Evolutionary conservation across 1,140 invertebrate species (phyloP), one percentile per base, ranked within the genome.

Genomic region (Lordiphosa stackelbergi): DNA sequence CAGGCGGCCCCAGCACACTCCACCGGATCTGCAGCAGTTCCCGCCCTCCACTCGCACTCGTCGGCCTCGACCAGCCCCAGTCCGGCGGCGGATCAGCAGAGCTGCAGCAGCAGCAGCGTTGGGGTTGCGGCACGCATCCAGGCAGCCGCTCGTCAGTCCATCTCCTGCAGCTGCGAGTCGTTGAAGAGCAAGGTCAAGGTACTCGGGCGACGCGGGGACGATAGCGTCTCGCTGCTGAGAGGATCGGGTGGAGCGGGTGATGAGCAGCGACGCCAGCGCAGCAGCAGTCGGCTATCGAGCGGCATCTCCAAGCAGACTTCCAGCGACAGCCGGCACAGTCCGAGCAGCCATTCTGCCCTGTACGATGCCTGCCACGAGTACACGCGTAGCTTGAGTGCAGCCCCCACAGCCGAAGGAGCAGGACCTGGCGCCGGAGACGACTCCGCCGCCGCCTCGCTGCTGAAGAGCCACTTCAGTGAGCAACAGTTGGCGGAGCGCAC

Each of bases 281-380:
- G 70, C 69, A 65, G 69, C 68, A 86, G 73, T 41, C 63, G 74
- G 22, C 57, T 86, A n/a, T 66, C 69, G n/a, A 85, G 70, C 13
- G 71, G 73, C 59, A 84, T 86, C 45, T 86, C 84, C 3, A 86
- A 86, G 54, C 85, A 86, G 28, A 84, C 73, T 49, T 86, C 85
- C 47, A 64, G 74, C 61, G 83, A 85, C 48, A 83, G 75, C 43
- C 59, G 70, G 16, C 75, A 73, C 60, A 86, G 85, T 68, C 85
- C 85, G 22, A 81, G 75, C 41, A 83, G 74, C 41, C 78, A 83
- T 16, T 83, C 77, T 53, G 78, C 77, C 13, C 59, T 83, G 31
- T 83, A 83, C 58, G 79, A 84, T 85, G 71, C 75, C 37, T 85
- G 75, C 22, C 81, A 83, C 53, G 75, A 85, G 38, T 77, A 84